A percentile compares a stretch with the other conserved stretches of the same genome.
These are phyloP conservation scores for Choloepus didactylus DNA, from an alignment of 2,797 vertebrate genomes.

Conservation along the genomic window DNA sequence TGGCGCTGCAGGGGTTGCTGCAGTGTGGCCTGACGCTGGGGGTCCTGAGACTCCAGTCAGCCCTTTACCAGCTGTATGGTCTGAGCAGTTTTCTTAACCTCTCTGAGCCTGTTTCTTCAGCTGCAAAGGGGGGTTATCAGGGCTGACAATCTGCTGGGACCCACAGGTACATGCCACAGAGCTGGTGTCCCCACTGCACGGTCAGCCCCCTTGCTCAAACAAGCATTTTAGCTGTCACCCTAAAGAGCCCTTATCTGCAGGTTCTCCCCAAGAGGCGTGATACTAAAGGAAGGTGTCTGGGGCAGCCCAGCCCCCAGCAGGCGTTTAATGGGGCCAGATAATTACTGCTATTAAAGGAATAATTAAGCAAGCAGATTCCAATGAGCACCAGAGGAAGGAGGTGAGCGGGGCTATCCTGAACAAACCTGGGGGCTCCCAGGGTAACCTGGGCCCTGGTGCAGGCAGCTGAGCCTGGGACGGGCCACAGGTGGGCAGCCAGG, in stretches of 20 bases:
- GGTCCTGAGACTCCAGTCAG: neutral
- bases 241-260: neutral
- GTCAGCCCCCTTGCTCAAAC: neutral
- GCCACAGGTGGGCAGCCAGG: neutral
- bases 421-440: neutral
- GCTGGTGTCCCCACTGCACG: neutral
- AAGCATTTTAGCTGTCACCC: neutral
- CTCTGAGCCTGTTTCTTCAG: neutral
- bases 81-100: neutral
- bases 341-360: neutral
- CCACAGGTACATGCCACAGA: too few species aligned
- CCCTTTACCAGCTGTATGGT: neutral
- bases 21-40: neutral
- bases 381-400: neutral
- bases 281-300: neutral
- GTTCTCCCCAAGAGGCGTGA: accelerated
- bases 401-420: neutral
- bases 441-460: neutral
- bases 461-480: neutral
- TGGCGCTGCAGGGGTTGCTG: neutral
- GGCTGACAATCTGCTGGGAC: neutral
- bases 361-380: neutral
- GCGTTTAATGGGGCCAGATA: neutral
- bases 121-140: neutral
- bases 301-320: neutral